A percentile compares a stretch with the other conserved stretches of the same genome.
Evolutionary conservation across 2,113 vertebrate genomes (phyloP).

Genomic region (Plestiodon gilberti): DNA sequence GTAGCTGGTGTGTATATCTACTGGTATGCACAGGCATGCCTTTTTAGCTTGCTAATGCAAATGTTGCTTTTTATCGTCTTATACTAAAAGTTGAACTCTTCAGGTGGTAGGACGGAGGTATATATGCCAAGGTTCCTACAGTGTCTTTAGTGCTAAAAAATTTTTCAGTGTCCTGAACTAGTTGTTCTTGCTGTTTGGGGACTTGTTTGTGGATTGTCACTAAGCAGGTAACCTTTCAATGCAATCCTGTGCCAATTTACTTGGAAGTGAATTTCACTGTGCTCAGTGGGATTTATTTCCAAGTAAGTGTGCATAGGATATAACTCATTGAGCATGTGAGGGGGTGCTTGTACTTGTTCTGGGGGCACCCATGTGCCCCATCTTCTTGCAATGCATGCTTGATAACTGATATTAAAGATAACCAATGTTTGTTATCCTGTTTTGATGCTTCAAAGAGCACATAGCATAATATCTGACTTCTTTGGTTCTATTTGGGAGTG

Average conservation of each 20-base stretch:
- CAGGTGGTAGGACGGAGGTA: neutral
- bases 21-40: neutral
- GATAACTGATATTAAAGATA: neutral
- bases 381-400: neutral
- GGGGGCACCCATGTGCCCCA: neutral
- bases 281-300: too few relatives aligned
- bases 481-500: too few relatives aligned
- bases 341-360: neutral
- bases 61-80: neutral
- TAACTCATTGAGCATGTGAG: neutral
- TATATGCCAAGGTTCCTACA: neutral
- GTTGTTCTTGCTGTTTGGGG: neutral
- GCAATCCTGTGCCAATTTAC: too few relatives aligned
- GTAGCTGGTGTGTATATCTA: neutral
- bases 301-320: too few relatives aligned
- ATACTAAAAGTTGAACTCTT: neutral
- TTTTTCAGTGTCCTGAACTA: neutral
- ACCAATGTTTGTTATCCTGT: neutral
- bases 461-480: too few relatives aligned
- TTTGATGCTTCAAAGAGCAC: too few relatives aligned
- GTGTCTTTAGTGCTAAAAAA: too few relatives aligned
- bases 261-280: too few relatives aligned
- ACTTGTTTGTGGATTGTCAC: neutral
- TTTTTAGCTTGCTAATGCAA: neutral
- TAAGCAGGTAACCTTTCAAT: neutral